Percentiles rank a stretch among this genome's conserved stretches.
Conservation (phyloP, 2,888 invertebrate genomes). For the Pteria penguin region DNA sequence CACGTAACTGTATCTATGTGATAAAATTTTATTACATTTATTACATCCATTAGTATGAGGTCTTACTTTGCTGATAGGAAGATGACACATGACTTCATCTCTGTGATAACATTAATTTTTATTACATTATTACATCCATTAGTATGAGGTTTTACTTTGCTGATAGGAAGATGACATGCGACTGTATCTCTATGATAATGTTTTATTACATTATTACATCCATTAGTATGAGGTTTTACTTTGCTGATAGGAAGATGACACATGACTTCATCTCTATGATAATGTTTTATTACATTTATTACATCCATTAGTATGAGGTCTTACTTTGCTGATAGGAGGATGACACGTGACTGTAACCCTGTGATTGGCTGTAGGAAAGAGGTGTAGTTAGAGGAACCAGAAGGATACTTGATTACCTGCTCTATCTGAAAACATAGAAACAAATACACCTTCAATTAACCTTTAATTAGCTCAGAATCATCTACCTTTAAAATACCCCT, state of each 20-base stretch:
- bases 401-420: constrained; percentile 94
- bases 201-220: too few relatives aligned
- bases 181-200: constrained; percentile 91
- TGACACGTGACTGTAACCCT: constrained; percentile 92
- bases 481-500: too few relatives aligned
- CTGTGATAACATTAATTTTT: too few relatives aligned
- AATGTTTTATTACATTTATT: too few relatives aligned
- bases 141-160: constrained; percentile 87
- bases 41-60: not conserved
- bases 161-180: constrained; percentile 94
- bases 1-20: constrained; percentile 91
- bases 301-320: too few relatives aligned
- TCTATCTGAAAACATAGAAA: constrained; percentile 85
- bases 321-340: constrained; percentile 95
- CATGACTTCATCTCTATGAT: too few relatives aligned
- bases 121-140: too few relatives aligned
- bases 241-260: too few relatives aligned
- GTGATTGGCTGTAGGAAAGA: constrained; percentile 90
- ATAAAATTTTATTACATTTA: constrained; percentile 74
- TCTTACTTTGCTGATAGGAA: constrained; percentile 94
- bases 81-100: constrained; percentile 93
- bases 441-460: too few relatives aligned
- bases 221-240: not conserved
- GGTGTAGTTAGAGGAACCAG: constrained; percentile 91
- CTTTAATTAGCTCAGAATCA: too few relatives aligned